Conservation (phyloP, 2,113 vertebrate genomes). For the Pavo muticus region DNA sequence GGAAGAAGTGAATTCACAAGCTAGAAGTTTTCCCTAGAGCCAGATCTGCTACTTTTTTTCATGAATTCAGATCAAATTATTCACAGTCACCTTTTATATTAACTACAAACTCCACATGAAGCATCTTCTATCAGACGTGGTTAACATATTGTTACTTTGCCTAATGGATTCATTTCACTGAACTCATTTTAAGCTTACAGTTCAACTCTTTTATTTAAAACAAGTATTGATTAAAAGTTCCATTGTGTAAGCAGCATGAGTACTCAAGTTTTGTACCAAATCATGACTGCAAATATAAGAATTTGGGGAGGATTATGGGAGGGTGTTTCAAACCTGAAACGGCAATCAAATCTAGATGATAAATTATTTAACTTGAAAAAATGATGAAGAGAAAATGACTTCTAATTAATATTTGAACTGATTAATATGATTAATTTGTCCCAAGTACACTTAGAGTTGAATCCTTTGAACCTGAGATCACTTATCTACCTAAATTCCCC, state of each 20-base stretch:
- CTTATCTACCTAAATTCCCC: not conserved
- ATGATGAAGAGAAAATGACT: not conserved
- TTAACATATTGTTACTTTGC: not conserved
- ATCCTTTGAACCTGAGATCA: not conserved
- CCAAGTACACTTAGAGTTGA: not conserved
- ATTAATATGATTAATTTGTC: not conserved
- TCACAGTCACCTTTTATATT: not conserved
- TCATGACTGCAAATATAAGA: not conserved
- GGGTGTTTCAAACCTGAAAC: not conserved
- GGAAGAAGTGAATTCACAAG: not conserved
- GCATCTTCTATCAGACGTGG: not conserved
- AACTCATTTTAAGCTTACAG: not conserved
- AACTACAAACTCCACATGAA: not conserved
- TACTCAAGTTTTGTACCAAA: not conserved
- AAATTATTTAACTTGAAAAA: not conserved
- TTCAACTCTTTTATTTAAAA: not conserved
- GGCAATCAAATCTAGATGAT: not conserved
- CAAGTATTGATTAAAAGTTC: not conserved
- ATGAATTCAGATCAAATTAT: slow-evolving; percentile 10
- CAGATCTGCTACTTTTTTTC: slow-evolving; percentile 22
- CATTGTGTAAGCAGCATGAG: not conserved
- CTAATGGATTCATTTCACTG: not conserved
- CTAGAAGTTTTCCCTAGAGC: not conserved
- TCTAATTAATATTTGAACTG: not conserved
- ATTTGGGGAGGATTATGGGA: not conserved